Percentiles rank a stretch among this genome's conserved stretches.
phyloP scores from a whole-genome alignment of 2,888 invertebrate genomes.

The Watsonalla cultraria region DNA sequence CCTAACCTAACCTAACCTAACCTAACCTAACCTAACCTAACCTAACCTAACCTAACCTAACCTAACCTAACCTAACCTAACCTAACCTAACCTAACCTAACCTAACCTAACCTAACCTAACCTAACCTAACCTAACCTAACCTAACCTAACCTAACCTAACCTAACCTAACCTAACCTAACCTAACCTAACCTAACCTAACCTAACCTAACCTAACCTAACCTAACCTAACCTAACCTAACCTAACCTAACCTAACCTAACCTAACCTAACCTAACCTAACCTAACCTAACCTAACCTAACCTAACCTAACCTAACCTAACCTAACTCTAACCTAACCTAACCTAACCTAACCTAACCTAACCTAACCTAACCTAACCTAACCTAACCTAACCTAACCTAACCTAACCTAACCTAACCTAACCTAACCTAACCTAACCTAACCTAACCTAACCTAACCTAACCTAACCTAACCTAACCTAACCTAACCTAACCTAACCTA shows the following conservation, averaged over 20 bases:
- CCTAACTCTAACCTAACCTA: conserved; percentile 11
- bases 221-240: conserved; percentile 17
- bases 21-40: conserved; percentile 14
- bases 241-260: conserved; percentile 17
- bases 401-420: conserved; percentile 11
- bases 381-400: conserved; percentile 16
- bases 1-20: conserved; percentile 17
- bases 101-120: conserved; percentile 23
- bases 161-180: conserved; percentile 23
- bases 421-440: too few relatives aligned
- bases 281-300: conserved; percentile 11
- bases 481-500: conserved; percentile 5
- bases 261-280: conserved; percentile 11
- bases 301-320: conserved; percentile 12
- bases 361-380: conserved; percentile 14
- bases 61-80: conserved; percentile 22
- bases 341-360: conserved; percentile 13
- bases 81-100: conserved; percentile 20
- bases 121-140: conserved; percentile 19
- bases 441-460: too few relatives aligned
- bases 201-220: conserved; percentile 17
- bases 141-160: conserved; percentile 18
- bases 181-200: conserved; percentile 20
- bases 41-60: conserved; percentile 19
- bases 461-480: conserved; percentile 5